These are phyloP conservation scores for Heliconius eleuchia DNA, from an alignment of 1,140 invertebrate species.

Conservation along the genomic window DNA sequence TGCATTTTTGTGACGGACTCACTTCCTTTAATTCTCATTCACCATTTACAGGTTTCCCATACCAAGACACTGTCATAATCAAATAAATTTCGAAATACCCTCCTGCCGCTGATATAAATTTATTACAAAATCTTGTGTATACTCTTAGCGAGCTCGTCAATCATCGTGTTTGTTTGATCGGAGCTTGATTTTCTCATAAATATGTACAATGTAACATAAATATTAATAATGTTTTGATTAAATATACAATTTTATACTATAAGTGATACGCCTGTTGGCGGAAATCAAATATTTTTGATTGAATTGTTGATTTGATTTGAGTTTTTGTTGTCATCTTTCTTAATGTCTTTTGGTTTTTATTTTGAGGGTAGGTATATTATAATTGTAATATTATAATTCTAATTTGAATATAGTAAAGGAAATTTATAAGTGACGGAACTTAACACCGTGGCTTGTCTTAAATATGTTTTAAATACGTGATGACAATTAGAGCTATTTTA, in stretches of 20 bases:
- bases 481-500: too few relatives aligned
- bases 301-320: background rate
- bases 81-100: background rate
- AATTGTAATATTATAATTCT: too few relatives aligned
- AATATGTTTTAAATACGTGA: too few relatives aligned
- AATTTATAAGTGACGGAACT: too few relatives aligned
- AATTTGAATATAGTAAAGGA: too few relatives aligned
- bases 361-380: background rate
- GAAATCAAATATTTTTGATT: background rate
- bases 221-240: background rate
- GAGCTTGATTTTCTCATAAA: slow-evolving; percentile 17
- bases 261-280: background rate
- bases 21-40: too few relatives aligned
- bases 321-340: background rate
- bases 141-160: slow-evolving; percentile 22
- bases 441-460: too few relatives aligned
- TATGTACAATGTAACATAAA: slow-evolving; percentile 2
- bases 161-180: slow-evolving; percentile 26
- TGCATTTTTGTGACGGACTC: too few relatives aligned
- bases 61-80: background rate
- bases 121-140: slow-evolving; percentile 10
- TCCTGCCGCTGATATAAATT: background rate
- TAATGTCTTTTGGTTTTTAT: background rate
- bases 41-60: too few relatives aligned
- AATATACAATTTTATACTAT: background rate